phyloP scores from a whole-genome alignment of 2,888 invertebrate genomes.

The Disparrhopalites patrizii region DNA sequence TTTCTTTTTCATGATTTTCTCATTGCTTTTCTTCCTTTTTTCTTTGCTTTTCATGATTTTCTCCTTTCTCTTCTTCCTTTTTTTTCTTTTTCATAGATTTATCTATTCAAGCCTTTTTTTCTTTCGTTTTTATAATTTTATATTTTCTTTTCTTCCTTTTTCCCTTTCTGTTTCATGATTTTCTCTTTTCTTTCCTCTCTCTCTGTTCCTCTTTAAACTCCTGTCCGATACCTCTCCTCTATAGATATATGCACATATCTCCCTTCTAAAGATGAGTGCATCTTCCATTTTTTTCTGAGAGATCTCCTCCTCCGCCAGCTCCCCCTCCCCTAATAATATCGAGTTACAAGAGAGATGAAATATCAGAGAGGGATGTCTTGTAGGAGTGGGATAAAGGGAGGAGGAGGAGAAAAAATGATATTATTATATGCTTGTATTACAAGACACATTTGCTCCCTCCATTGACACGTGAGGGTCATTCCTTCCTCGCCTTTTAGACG shows the following conservation, averaged over 20 bases:
- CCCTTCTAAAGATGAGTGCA: too few relatives aligned
- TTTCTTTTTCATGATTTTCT: background rate
- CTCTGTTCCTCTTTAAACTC: background rate
- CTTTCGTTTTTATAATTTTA: background rate
- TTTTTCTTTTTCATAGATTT: background rate
- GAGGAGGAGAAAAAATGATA: too few relatives aligned
- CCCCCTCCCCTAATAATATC: too few relatives aligned
- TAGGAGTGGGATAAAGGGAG: too few relatives aligned
- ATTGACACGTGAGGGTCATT: constrained; percentile 29
- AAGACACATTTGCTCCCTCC: background rate
- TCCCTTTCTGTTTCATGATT: background rate
- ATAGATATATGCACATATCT: too few relatives aligned
- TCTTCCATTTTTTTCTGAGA: too few relatives aligned
- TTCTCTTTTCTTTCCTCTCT: background rate
- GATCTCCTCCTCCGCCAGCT: too few relatives aligned
- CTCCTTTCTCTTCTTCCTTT: background rate
- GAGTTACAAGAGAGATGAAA: too few relatives aligned
- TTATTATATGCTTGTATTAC: too few relatives aligned
- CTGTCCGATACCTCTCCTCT: too few relatives aligned
- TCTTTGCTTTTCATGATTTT: background rate
- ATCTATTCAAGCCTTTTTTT: background rate
- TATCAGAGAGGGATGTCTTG: too few relatives aligned
- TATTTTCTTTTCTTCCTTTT: background rate
- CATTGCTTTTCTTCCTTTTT: background rate
- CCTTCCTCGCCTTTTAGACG: too few relatives aligned